These are phyloP conservation scores for Saimiri boliviensis DNA, from an alignment of 2,113 vertebrate genomes.

Conservation along the genomic window DNA sequence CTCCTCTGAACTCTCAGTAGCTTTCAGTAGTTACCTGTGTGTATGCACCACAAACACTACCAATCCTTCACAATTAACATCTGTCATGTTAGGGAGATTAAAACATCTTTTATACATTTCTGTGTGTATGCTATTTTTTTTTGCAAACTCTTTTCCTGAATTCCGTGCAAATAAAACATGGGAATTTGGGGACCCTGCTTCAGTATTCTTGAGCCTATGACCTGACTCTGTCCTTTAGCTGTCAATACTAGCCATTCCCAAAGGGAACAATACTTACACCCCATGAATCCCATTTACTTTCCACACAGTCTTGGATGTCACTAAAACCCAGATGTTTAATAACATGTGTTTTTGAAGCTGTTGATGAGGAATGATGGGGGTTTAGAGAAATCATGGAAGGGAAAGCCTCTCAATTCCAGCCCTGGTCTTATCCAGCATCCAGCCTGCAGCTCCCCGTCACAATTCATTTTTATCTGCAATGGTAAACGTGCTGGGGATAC, in stretches of 20 bases:
- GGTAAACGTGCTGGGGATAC: slow-evolving; percentile 65
- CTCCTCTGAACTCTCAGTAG: neutral
- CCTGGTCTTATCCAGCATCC: slow-evolving; percentile 53
- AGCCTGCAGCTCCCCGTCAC: neutral
- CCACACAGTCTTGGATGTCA: neutral
- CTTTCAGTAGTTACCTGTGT: neutral
- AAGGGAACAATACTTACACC: neutral
- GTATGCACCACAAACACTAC: neutral
- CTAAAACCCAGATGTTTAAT: slow-evolving; percentile 44
- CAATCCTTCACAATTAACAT: neutral
- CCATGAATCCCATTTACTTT: neutral
- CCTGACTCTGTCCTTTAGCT: neutral
- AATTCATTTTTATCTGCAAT: slow-evolving; percentile 47
- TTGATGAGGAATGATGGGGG: slow-evolving; percentile 12
- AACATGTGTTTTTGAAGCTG: slow-evolving; percentile 55
- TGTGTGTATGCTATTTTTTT: neutral
- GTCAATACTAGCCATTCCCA: neutral
- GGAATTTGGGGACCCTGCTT: neutral
- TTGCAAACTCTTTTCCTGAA: neutral
- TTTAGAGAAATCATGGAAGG: neutral
- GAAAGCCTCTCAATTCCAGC: slow-evolving; percentile 8
- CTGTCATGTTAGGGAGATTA: neutral
- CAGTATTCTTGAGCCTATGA: neutral
- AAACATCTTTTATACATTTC: neutral
- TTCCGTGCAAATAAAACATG: neutral